Evolutionary conservation across 2,888 invertebrate genomes (phyloP).

Genomic region (Lycocerus yunnanus): DNA sequence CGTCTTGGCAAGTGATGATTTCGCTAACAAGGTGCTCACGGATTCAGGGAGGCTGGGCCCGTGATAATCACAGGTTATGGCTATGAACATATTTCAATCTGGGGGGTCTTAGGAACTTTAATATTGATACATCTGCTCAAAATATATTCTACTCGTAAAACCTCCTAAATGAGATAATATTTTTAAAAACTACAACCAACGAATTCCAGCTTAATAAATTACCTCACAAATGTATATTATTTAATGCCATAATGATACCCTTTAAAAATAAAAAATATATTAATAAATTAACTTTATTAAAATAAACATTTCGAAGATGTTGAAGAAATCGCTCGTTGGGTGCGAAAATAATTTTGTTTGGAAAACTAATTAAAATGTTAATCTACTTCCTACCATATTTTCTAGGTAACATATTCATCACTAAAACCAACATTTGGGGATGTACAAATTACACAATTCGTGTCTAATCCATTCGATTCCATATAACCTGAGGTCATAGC

Average conservation of each 20-base stretch:
- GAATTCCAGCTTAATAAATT: constrained; percentile 2
- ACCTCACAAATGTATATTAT: background rate
- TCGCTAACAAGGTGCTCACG: constrained; percentile 54
- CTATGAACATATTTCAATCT: constrained; percentile 31
- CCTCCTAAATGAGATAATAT: constrained; percentile 14
- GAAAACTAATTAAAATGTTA: background rate
- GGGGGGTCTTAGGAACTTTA: constrained; percentile 29
- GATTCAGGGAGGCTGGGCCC: constrained; percentile 47
- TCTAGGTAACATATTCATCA: constrained; percentile 33
- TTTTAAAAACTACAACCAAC: background rate
- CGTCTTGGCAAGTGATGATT: constrained; percentile 53
- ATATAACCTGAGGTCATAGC: constrained; percentile 19
- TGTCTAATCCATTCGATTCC: constrained; percentile 21
- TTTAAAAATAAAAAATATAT: background rate
- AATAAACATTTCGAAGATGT: background rate
- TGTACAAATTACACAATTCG: constrained; percentile 33
- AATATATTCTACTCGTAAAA: constrained; percentile 9
- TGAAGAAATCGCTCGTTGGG: background rate
- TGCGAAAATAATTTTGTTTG: background rate
- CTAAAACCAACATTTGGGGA: constrained; percentile 34
- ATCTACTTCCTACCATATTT: constrained; percentile 22
- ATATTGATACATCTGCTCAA: constrained; percentile 25
- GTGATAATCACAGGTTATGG: constrained; percentile 52
- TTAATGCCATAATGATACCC: background rate
- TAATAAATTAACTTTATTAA: background rate